These are phyloP conservation scores for Ophiothrix spiculata DNA, from an alignment of 35 echinoderm and acorn worm species.

Conservation along the genomic window DNA sequence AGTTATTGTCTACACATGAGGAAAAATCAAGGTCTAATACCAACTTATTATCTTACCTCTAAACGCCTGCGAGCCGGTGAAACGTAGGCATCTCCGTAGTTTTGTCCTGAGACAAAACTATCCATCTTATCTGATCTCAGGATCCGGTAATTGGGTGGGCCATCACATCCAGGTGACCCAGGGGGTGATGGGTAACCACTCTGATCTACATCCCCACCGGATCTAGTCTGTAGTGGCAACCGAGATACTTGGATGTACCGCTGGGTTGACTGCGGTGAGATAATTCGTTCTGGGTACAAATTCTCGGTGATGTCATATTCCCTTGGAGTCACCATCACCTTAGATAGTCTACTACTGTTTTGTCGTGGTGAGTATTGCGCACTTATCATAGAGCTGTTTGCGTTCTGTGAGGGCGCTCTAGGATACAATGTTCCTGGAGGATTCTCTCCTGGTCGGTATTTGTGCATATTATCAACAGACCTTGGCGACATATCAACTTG, in stretches of 20 bases:
- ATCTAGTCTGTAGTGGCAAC: constrained; percentile 47
- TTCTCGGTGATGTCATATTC: constrained; percentile 15
- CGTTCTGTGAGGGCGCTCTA: constrained; percentile 15
- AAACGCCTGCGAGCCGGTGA: neutral
- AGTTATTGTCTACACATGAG: too few relatives aligned
- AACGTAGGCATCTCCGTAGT: neutral
- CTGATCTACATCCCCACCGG: constrained; percentile 20
- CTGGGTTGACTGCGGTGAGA: constrained; percentile 22
- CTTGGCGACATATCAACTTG: neutral
- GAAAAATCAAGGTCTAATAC: too few relatives aligned
- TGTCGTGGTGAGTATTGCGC: constrained; percentile 12
- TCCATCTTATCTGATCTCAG: neutral
- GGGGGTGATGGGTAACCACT: constrained; percentile 19
- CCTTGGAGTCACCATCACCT: neutral
- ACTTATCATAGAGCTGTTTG: neutral
- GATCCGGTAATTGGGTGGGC: neutral
- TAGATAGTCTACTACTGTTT: neutral
- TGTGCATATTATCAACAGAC: constrained; percentile 16
- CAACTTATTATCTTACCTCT: too few relatives aligned
- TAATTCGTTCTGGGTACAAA: constrained; percentile 24
- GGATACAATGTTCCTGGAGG: neutral
- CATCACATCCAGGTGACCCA: neutral
- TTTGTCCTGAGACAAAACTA: neutral
- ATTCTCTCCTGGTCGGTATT: neutral
- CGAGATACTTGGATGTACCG: constrained; percentile 53